A percentile compares a stretch with the other conserved stretches of the same genome.
These are phyloP conservation scores for Paedocypris sp. DNA, from an alignment of 2,113 vertebrate genomes.

Conservation along the genomic window DNA sequence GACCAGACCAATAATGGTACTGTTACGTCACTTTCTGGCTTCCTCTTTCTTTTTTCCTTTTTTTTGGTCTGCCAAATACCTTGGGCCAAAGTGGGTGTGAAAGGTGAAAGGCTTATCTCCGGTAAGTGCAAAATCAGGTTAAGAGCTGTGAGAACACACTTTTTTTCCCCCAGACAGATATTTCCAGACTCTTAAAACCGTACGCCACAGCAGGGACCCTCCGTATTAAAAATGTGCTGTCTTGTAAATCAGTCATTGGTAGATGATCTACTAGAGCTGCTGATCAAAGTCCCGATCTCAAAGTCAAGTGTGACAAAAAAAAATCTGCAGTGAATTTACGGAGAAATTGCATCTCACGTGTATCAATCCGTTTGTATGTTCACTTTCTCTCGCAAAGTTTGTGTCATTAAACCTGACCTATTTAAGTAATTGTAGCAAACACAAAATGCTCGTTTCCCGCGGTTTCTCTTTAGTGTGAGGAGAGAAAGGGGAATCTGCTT, in stretches of 20 bases:
- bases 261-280: neutral
- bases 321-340: neutral
- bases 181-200: conserved; percentile 24
- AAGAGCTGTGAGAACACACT: no score
- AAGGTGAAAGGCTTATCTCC: no score
- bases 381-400: neutral
- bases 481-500: neutral
- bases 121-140: no score
- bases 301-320: no score
- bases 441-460: neutral
- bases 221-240: conserved; percentile 22
- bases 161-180: no score
- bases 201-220: conserved; percentile 17
- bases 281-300: neutral
- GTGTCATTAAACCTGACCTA: neutral
- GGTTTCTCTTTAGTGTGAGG: no score
- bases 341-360: neutral
- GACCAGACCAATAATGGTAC: no score
- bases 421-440: conserved; percentile 2
- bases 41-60: no score
- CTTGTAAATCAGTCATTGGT: conserved; percentile 23
- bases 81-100: no score
- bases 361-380: neutral
- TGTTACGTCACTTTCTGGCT: no score
- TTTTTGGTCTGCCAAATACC: no score